These are phyloP conservation scores for Polydrusus pterygomalis DNA, from an alignment of 2,888 invertebrate genomes.

Conservation along the genomic window DNA sequence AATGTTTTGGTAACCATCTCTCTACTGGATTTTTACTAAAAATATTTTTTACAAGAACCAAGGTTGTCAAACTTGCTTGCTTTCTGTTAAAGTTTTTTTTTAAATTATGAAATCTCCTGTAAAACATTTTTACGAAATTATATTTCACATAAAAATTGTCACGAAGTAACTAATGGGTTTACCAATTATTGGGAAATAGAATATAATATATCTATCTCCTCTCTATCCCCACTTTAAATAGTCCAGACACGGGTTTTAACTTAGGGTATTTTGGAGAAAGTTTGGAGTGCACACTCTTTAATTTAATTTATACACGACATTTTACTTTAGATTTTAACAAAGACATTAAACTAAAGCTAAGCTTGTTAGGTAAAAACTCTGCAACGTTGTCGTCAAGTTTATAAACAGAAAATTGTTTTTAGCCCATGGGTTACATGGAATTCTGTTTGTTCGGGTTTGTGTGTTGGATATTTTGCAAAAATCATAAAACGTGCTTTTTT, in stretches of 20 bases:
- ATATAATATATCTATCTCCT: too few species aligned
- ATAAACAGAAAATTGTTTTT: background rate
- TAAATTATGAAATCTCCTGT: too few species aligned
- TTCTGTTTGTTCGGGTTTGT: too few species aligned
- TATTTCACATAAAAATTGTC: too few species aligned
- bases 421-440: background rate
- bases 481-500: background rate
- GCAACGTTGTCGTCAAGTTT: conserved; percentile 6
- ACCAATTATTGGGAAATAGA: too few species aligned
- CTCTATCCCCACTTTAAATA: conserved; percentile 2
- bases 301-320: conserved; percentile 41
- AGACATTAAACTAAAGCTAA: conserved; percentile 4
- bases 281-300: conserved; percentile 35
- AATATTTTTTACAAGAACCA: too few species aligned
- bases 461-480: background rate
- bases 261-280: conserved; percentile 32
- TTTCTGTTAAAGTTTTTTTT: too few species aligned
- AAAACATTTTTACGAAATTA: too few species aligned
- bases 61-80: too few species aligned
- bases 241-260: conserved; percentile 25
- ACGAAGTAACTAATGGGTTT: too few species aligned
- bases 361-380: conserved; percentile 18
- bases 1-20: too few species aligned
- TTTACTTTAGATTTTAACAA: conserved; percentile 33
- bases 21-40: too few species aligned